Evolutionary conservation across 2,113 vertebrate genomes (phyloP).

Genomic region (Willisornis vidua): DNA sequence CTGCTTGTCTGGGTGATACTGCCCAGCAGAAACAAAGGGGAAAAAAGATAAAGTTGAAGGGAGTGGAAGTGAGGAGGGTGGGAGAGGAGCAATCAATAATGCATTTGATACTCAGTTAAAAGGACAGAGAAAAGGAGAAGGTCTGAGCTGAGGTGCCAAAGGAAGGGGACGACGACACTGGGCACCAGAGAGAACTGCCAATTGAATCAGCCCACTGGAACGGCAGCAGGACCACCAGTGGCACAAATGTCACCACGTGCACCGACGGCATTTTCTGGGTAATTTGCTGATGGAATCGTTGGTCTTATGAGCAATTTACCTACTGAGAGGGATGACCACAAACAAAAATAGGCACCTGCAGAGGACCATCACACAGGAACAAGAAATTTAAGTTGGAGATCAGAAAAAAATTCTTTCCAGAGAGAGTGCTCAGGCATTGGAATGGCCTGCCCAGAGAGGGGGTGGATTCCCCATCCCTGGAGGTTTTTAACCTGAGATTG

Average conservation of each 20-base stretch:
- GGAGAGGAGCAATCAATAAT: constrained; percentile 29
- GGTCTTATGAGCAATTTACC: constrained; percentile 88
- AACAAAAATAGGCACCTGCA: constrained; percentile 75
- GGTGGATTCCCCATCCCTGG: too few relatives aligned
- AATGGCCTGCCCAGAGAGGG: too few relatives aligned
- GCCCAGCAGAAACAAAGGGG: constrained; percentile 60
- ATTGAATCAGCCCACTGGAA: constrained; percentile 76
- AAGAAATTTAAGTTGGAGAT: not conserved
- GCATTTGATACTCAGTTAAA: not conserved
- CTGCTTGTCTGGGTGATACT: constrained; percentile 91
- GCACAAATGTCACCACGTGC: constrained; percentile 71
- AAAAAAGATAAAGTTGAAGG: not conserved
- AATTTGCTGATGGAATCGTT: constrained; percentile 87
- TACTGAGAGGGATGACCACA: constrained; percentile 77
- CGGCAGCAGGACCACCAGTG: constrained; percentile 65
- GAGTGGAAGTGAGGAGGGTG: not conserved
- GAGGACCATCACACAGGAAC: not conserved
- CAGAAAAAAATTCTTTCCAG: too few relatives aligned
- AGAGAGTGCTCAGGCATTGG: too few relatives aligned
- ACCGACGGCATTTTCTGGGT: constrained; percentile 84
- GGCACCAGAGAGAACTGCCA: constrained; percentile 73
- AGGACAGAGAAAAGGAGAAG: constrained; percentile 38
- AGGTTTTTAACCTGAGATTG: too few relatives aligned
- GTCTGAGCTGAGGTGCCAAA: constrained; percentile 47
- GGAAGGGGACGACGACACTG: constrained; percentile 36